Evolutionary conservation across 1,140 invertebrate species (phyloP).

Genomic region (Mya arenaria): DNA sequence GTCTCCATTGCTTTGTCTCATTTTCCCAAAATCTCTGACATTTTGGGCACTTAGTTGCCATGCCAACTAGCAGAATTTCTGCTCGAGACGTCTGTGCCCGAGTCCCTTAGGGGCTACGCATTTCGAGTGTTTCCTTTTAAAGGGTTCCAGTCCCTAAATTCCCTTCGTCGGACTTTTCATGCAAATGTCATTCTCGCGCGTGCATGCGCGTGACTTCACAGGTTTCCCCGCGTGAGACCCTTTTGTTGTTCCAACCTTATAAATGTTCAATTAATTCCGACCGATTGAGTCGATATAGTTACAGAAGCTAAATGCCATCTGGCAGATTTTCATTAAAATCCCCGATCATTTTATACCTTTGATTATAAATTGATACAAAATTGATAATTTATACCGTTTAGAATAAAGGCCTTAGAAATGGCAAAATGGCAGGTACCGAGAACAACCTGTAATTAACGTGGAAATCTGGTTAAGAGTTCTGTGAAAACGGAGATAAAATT

Average conservation of each 20-base stretch:
- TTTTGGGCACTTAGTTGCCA: too few species aligned
- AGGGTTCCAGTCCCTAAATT: too few species aligned
- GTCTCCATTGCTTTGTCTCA: too few species aligned
- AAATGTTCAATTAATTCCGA: slow-evolving; percentile 59
- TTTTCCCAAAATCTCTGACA: too few species aligned
- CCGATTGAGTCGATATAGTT: slow-evolving; percentile 54
- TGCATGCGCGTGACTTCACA: slow-evolving; percentile 50
- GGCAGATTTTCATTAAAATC: slow-evolving; percentile 51
- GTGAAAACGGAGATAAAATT: slow-evolving; percentile 58
- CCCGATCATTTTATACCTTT: slow-evolving; percentile 42
- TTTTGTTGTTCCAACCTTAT: slow-evolving; percentile 55
- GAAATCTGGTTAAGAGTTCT: slow-evolving; percentile 11
- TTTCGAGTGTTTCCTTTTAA: neutral
- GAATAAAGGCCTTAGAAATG: slow-evolving; percentile 36
- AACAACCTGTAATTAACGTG: slow-evolving; percentile 50
- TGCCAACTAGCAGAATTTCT: too few species aligned
- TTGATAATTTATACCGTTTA: slow-evolving; percentile 56
- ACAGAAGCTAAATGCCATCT: slow-evolving; percentile 49
- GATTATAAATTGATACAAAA: slow-evolving; percentile 49
- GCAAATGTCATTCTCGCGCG: slow-evolving; percentile 40
- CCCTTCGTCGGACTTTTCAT: too few species aligned
- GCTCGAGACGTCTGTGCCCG: too few species aligned
- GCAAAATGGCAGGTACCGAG: slow-evolving; percentile 12
- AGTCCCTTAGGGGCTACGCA: neutral
- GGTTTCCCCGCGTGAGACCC: slow-evolving; percentile 2